phyloP scores from a whole-genome alignment of 2,888 invertebrate genomes.

The Lasioglossum zephyrum region DNA sequence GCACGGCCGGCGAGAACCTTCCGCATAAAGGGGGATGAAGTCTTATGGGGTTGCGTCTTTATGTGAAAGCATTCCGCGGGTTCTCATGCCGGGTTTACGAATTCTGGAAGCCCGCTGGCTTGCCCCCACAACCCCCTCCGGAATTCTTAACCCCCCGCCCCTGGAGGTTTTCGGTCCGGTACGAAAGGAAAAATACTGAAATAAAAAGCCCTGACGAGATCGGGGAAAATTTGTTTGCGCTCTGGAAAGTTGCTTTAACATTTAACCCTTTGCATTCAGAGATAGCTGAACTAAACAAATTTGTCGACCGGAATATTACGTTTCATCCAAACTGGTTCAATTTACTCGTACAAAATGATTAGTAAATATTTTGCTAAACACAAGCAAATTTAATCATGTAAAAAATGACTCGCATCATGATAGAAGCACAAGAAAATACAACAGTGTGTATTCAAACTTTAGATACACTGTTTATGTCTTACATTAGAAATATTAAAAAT shows the following conservation, averaged over 20 bases:
- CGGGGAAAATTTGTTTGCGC: constrained; percentile 12
- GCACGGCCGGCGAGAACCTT: constrained; percentile 68
- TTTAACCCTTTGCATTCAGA: background rate
- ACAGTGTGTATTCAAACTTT: too few relatives aligned
- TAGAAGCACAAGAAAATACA: too few relatives aligned
- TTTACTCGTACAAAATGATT: too few relatives aligned
- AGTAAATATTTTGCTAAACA: too few relatives aligned
- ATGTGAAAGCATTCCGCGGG: constrained; percentile 82
- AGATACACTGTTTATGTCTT: too few relatives aligned
- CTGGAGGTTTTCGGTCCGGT: constrained; percentile 53
- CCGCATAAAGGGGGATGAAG: constrained; percentile 77
- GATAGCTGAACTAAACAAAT: background rate
- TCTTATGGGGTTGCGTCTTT: constrained; percentile 81
- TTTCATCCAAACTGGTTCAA: too few relatives aligned
- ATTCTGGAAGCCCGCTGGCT: constrained; percentile 73
- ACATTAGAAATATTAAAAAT: background rate
- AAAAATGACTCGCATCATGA: too few relatives aligned
- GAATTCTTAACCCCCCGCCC: constrained; percentile 64
- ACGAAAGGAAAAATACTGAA: constrained; percentile 55
- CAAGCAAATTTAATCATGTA: too few relatives aligned
- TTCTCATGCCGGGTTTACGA: constrained; percentile 78
- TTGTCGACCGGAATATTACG: background rate
- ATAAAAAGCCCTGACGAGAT: constrained; percentile 45
- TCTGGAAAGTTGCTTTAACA: background rate
- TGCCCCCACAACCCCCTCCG: constrained; percentile 35